Evolutionary conservation across 2,797 vertebrate genomes (phyloP).

Genomic region (Intellagama lesueurii): DNA sequence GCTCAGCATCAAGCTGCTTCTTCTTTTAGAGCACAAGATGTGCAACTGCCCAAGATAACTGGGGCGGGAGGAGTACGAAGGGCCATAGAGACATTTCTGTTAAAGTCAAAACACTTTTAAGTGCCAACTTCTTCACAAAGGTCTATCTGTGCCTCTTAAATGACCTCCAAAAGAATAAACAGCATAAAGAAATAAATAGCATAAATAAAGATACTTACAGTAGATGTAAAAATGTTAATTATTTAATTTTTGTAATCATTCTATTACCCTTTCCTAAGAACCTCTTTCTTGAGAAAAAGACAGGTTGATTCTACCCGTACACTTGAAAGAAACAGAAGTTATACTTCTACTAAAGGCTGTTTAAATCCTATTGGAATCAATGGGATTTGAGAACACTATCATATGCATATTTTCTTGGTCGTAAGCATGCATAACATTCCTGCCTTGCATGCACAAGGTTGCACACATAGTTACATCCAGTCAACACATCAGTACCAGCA

Average conservation of each 20-base stretch:
- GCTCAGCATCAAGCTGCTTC: not conserved
- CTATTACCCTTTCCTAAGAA: not conserved
- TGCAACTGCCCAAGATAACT: constrained; percentile 19
- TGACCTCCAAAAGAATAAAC: not conserved
- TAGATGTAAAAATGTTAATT: not conserved
- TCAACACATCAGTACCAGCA: not conserved
- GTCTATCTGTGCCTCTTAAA: not conserved
- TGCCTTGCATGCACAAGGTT: not conserved
- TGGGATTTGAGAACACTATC: not conserved
- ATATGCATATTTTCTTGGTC: not conserved
- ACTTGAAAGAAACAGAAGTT: not conserved
- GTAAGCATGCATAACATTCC: not conserved
- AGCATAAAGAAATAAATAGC: not conserved
- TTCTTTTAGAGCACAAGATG: constrained; percentile 21
- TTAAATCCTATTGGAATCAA: not conserved
- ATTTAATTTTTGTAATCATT: not conserved
- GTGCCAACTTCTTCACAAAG: not conserved
- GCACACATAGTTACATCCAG: not conserved
- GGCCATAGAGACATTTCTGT: not conserved
- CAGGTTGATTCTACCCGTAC: not conserved
- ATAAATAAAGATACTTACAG: constrained; percentile 19
- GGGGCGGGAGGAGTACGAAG: constrained; percentile 13
- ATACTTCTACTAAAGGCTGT: not conserved
- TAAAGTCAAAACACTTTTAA: not conserved
- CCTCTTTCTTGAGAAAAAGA: not conserved